These are phyloP conservation scores for Eolophus roseicapilla DNA, from an alignment of 2,113 vertebrate species.

Conservation along the genomic window DNA sequence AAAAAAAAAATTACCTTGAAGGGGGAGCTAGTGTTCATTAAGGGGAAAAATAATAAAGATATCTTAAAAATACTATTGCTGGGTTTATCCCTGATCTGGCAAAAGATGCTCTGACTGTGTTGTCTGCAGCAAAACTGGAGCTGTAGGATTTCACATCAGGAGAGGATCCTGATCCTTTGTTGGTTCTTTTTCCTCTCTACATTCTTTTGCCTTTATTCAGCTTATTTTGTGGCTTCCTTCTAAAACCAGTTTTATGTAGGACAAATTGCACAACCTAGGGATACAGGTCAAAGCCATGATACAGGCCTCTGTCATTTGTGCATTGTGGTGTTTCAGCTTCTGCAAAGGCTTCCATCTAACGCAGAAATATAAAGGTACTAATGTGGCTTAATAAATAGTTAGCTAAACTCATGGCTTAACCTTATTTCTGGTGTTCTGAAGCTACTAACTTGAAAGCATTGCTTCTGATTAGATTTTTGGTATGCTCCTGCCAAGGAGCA, in stretches of 20 bases:
- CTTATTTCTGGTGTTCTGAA: conserved; percentile 28
- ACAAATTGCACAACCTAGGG: background rate
- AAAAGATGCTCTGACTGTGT: background rate
- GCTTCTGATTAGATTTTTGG: conserved; percentile 9
- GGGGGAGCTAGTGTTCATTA: background rate
- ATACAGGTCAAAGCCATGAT: background rate
- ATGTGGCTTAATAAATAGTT: background rate
- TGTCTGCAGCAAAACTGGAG: background rate
- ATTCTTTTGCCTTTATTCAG: background rate
- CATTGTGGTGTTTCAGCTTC: background rate
- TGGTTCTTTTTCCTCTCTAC: background rate
- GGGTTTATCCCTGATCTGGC: background rate
- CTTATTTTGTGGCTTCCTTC: background rate
- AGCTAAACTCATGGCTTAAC: conserved; percentile 17
- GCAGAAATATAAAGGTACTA: background rate
- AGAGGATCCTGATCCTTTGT: background rate
- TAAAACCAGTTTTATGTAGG: background rate
- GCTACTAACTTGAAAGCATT: conserved; percentile 36
- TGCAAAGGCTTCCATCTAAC: background rate
- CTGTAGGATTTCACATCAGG: background rate
- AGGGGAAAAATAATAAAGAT: background rate
- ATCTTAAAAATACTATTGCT: background rate
- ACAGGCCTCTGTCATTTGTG: background rate
- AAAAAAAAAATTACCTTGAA: background rate
- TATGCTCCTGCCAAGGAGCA: background rate